Evolutionary conservation across 2,113 vertebrate species (phyloP).

Genomic region (Otocyon megalotis): DNA sequence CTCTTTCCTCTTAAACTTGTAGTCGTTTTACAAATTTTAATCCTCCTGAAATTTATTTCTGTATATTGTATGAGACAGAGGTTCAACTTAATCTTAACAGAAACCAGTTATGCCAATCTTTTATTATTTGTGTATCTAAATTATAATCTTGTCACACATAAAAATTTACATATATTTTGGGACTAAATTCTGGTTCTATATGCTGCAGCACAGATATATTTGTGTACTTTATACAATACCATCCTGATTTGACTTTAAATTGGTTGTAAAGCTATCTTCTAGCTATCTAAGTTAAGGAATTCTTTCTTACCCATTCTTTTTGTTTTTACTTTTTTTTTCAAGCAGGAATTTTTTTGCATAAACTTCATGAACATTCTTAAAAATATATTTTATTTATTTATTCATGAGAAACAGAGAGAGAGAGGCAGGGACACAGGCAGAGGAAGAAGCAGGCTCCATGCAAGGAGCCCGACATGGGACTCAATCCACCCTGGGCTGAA

Average conservation of each 20-base stretch:
- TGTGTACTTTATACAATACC: neutral
- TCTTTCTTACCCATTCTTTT: neutral
- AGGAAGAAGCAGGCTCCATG: too few species aligned
- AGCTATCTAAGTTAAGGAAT: neutral
- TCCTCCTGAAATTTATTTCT: conserved; percentile 39
- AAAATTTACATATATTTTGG: neutral
- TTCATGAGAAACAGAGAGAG: too few species aligned
- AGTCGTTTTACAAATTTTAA: conserved; percentile 28
- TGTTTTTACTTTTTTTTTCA: neutral
- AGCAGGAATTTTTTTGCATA: neutral
- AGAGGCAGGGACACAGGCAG: too few species aligned
- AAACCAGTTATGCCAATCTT: neutral
- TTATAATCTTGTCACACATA: neutral
- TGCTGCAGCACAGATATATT: neutral
- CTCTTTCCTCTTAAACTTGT: neutral
- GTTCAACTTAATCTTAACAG: neutral
- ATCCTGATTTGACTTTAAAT: neutral
- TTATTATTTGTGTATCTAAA: neutral
- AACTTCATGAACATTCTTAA: conserved; percentile 8
- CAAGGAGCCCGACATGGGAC: too few species aligned
- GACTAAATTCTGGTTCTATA: neutral
- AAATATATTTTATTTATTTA: too few species aligned
- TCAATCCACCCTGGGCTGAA: too few species aligned
- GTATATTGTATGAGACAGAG: neutral
- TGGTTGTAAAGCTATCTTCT: conserved; percentile 23